These are phyloP conservation scores for Magallana angulata DNA, from an alignment of 1,140 invertebrate species.

Conservation along the genomic window DNA sequence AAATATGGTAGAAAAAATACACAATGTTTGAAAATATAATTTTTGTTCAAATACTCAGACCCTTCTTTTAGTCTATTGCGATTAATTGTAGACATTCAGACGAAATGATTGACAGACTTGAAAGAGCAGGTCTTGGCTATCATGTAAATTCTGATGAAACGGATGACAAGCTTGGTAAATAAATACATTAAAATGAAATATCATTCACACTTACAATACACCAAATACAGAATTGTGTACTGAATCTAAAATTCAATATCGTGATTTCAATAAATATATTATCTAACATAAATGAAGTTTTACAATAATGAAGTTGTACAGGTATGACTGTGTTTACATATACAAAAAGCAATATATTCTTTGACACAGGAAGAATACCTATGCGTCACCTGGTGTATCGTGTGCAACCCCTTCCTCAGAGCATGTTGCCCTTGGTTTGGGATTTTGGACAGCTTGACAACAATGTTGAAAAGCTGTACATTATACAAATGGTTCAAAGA, in stretches of 20 bases:
- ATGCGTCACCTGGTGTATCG: conserved; percentile 76
- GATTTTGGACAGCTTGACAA: conserved; percentile 74
- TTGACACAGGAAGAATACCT: conserved; percentile 67
- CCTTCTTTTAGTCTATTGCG: background rate
- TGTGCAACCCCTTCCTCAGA: conserved; percentile 74
- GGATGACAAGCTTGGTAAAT: conserved; percentile 68
- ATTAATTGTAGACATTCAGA: conserved; percentile 69
- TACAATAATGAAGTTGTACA: too few relatives aligned
- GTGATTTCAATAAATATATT: too few relatives aligned
- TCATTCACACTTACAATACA: too few relatives aligned
- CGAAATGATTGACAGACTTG: conserved; percentile 72
- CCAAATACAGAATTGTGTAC: too few relatives aligned
- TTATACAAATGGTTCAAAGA: conserved; percentile 70
- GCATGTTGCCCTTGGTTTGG: conserved; percentile 75
- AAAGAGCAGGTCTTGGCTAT: conserved; percentile 75
- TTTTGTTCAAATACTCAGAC: too few relatives aligned
- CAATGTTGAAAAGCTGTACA: conserved; percentile 71
- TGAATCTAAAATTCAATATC: too few relatives aligned
- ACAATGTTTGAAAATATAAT: background rate
- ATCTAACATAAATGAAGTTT: too few relatives aligned
- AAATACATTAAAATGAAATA: background rate
- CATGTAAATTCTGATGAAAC: conserved; percentile 72
- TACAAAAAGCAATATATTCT: too few relatives aligned
- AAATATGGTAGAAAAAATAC: background rate
- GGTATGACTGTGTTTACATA: too few relatives aligned